Conservation (phyloP, 2,888 invertebrate species). For the Sthenelais limicola region DNA sequence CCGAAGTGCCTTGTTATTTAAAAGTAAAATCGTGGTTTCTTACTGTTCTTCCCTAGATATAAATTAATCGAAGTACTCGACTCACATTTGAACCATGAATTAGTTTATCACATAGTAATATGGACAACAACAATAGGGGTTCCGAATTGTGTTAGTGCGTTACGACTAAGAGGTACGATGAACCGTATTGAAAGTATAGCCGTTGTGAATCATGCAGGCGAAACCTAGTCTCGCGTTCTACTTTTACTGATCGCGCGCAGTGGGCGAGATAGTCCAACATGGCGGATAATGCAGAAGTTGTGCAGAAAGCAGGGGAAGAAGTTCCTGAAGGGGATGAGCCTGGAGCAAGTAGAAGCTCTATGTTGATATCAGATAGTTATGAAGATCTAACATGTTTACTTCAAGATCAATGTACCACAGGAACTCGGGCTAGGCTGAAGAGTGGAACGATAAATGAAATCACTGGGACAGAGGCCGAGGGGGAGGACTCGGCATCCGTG, state of each 20-base stretch:
- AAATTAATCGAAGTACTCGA: too few species aligned
- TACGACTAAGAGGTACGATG: too few species aligned
- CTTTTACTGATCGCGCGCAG: conserved; percentile 8
- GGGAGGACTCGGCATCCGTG: conserved; percentile 8
- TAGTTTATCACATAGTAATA: too few species aligned
- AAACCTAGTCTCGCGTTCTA: neutral
- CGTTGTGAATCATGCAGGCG: too few species aligned
- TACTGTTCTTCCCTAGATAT: too few species aligned
- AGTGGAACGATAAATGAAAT: conserved; percentile 46
- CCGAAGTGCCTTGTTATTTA: too few species aligned
- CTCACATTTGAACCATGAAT: too few species aligned
- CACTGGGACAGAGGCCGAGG: conserved; percentile 2
- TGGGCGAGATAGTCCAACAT: conserved; percentile 6
- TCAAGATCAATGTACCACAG: conserved; percentile 23
- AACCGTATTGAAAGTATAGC: too few species aligned
- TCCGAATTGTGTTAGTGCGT: too few species aligned
- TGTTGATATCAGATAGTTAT: conserved; percentile 77
- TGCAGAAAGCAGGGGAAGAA: conserved; percentile 23
- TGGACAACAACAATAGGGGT: too few species aligned
- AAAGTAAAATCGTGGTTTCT: too few species aligned
- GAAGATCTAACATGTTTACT: conserved; percentile 59
- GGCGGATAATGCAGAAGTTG: conserved; percentile 1
- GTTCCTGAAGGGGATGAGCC: conserved; percentile 73
- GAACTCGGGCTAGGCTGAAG: conserved; percentile 32
- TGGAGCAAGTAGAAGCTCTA: conserved; percentile 79